Conservation (phyloP, 2,888 invertebrate species). For the Chaitophorus viminalis region DNA sequence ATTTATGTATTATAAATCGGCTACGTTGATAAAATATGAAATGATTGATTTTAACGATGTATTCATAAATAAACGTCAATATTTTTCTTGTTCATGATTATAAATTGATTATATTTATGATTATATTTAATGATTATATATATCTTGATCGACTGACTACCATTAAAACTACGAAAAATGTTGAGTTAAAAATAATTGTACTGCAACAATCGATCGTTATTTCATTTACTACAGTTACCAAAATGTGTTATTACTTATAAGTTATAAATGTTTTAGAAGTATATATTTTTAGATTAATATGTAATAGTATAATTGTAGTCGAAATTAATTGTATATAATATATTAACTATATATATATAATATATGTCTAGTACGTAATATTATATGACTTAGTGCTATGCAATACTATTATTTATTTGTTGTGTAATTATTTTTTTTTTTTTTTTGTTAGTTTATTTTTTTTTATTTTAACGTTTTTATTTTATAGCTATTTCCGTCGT, state of each 20-base stretch:
- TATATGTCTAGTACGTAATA: too few species aligned
- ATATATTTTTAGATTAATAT: background rate
- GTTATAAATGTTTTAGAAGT: background rate
- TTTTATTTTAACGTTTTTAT: conserved; percentile 32
- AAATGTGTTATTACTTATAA: background rate
- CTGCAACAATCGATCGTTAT: background rate
- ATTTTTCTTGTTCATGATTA: background rate
- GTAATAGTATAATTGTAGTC: background rate
- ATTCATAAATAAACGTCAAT: background rate
- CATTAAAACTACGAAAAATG: too few species aligned
- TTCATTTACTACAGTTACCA: background rate
- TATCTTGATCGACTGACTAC: background rate
- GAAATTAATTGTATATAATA: background rate
- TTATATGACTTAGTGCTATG: background rate
- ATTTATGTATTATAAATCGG: background rate
- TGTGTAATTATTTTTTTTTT: conserved; percentile 13
- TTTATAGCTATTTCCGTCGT: conserved; percentile 68
- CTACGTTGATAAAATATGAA: background rate
- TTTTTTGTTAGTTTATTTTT: conserved; percentile 9
- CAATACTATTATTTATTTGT: background rate
- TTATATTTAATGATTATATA: too few species aligned
- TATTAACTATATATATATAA: background rate
- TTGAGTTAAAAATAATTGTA: too few species aligned
- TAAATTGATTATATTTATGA: background rate
- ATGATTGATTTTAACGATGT: background rate